Evolutionary conservation across 30 jellyfish, hydroid and myxozoan genomes (phyloP).

Genomic region (Sanderia malayensis): DNA sequence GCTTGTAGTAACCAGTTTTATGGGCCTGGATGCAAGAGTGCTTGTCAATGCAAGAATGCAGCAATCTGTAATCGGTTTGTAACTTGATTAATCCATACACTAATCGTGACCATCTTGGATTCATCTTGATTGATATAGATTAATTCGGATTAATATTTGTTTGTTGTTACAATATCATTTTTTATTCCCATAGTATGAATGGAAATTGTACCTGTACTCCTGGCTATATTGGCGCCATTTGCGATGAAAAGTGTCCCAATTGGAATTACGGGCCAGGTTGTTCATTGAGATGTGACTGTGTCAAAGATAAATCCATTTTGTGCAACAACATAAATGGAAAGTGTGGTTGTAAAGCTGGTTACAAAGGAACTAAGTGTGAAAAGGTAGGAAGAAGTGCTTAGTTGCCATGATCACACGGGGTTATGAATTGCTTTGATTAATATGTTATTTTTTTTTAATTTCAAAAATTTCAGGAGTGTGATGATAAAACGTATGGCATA

Average conservation of each 20-base stretch:
- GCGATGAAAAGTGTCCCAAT: constrained; percentile 56
- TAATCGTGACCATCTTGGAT: too few species aligned
- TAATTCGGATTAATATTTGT: not conserved
- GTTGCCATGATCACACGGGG: too few species aligned
- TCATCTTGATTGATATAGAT: not conserved
- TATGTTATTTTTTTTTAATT: too few species aligned
- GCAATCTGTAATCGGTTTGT: constrained; percentile 73
- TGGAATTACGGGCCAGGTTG: constrained; percentile 73
- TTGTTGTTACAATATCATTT: not conserved
- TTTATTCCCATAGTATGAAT: constrained; percentile 36
- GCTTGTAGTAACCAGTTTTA: constrained; percentile 49
- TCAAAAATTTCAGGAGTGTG: too few species aligned
- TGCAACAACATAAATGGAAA: constrained; percentile 75
- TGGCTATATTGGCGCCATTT: constrained; percentile 72
- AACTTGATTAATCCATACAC: too few species aligned
- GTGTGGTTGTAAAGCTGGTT: constrained; percentile 82
- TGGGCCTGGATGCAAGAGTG: constrained; percentile 75
- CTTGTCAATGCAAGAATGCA: constrained; percentile 71
- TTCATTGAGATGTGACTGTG: constrained; percentile 46
- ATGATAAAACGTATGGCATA: too few species aligned
- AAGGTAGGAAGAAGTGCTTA: too few species aligned
- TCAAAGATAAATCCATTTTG: constrained; percentile 1
- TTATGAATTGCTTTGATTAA: too few species aligned
- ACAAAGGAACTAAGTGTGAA: constrained; percentile 57
- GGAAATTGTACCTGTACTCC: constrained; percentile 83